Evolutionary conservation across 2,888 invertebrate genomes (phyloP), one percentile per base, ranked within the genome.

Genomic region (Mythimna loreyi): DNA sequence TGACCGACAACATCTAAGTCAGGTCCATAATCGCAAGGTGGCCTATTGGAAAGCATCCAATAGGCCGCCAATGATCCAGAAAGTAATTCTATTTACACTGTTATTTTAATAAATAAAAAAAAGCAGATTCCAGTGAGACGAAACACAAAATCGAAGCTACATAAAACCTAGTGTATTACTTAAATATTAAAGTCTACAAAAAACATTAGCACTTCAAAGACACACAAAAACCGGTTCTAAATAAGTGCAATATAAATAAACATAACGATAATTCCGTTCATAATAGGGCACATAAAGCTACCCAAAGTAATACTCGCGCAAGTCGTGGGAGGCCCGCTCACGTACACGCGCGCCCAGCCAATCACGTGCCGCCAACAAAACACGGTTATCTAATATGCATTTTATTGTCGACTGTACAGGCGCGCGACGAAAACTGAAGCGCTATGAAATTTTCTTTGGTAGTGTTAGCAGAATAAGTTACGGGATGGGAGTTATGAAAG

Each of bases 381-480:
- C 90, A 94, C 86, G 83, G 90, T 92, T 94, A 94, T 95, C 91
- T 94, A 94, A 94, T 95, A 95, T 95, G 94, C 94, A 95, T 95
- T 94, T 94, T 94, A 94, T 92, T 93, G 92, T 91, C 86, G 88
- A 87, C 83, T 82, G 88, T 90, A 88, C 88, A 85, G 81, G 85
- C 82, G 83, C 86, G 88, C 88, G 89, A 88, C 90, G 89, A 89
- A 87, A 90, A 88, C 88, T 85, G 76, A 77, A 75, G 75, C 81
- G 83, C 58, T 79, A 81, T 82, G 84, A 86, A 87, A 87, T 84
- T 85, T 81, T 80, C 78, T 63, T 56, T 72, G 52, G 91, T 85
- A 92, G 73, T 62, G 92, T 86, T 71, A 58, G 89, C 88, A 91
- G 66, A 88, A 86, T 81, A 84, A 66, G 75, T 53, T 8, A 72